Evolutionary conservation across 2,888 invertebrate genomes (phyloP).

Genomic region (Spodoptera littoralis): DNA sequence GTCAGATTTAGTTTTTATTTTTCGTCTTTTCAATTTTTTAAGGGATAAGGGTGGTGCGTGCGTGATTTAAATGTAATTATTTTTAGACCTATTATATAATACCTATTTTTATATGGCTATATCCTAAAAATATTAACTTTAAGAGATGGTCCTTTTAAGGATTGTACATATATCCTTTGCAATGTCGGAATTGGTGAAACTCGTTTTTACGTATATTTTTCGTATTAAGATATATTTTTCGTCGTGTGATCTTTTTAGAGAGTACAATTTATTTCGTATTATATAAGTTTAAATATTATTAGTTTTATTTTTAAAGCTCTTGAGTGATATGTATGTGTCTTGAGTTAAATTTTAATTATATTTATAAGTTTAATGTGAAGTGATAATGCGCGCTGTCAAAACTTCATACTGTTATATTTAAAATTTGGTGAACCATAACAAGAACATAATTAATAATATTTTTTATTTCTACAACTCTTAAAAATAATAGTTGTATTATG

Average conservation of each 20-base stretch:
- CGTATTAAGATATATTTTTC: conserved; percentile 19
- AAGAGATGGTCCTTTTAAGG: conserved; percentile 44
- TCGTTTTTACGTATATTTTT: conserved; percentile 43
- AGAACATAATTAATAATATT: too few relatives aligned
- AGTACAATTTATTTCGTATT: conserved; percentile 33
- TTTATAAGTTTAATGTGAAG: conserved; percentile 1
- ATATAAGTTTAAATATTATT: conserved; percentile 6
- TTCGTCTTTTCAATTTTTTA: conserved; percentile 28
- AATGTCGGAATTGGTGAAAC: conserved; percentile 59
- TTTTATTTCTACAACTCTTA: too few relatives aligned
- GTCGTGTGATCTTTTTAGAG: conserved; percentile 19
- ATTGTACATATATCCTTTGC: conserved; percentile 55
- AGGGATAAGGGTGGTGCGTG: conserved; percentile 1
- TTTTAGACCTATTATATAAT: conserved; percentile 45
- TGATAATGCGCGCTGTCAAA: conserved; percentile 34
- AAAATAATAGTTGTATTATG: too few relatives aligned
- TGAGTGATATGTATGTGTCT: conserved; percentile 3
- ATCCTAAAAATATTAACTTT: conserved; percentile 58
- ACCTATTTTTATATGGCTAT: conserved; percentile 57
- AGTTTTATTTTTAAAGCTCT: conserved; percentile 22
- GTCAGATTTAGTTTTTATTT: conserved; percentile 40
- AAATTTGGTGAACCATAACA: not conserved
- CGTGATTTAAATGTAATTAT: conserved; percentile 31
- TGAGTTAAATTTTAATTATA: not conserved
- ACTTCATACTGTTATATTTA: not conserved